These are phyloP conservation scores for Parapsyche elsis DNA, from an alignment of 1,140 invertebrate species.

Conservation along the genomic window DNA sequence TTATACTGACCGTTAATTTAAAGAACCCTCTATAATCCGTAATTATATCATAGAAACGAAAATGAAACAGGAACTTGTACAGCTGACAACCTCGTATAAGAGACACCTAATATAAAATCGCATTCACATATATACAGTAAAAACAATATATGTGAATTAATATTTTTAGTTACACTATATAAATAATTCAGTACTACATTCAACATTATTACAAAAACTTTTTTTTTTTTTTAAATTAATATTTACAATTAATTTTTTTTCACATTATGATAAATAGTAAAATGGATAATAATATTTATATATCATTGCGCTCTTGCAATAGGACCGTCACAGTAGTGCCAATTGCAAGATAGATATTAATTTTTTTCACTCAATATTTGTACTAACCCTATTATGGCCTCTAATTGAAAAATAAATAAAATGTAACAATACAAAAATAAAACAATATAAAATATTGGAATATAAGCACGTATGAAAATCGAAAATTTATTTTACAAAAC, in stretches of 20 bases:
- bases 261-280: neutral
- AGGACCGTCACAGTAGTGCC: neutral
- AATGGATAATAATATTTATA: neutral
- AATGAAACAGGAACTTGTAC: slow-evolving; percentile 12
- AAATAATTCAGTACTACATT: slow-evolving; percentile 1
- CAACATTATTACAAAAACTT: neutral
- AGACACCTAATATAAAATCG: slow-evolving; percentile 8
- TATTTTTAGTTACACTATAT: neutral
- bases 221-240: neutral
- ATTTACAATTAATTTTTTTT: neutral
- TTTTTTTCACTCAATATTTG: neutral
- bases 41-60: neutral
- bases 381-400: slow-evolving; percentile 26
- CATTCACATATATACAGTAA: neutral
- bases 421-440: neutral
- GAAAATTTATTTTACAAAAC: neutral
- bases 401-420: neutral
- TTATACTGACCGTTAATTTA: neutral
- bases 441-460: neutral
- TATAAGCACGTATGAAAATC: neutral
- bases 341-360: neutral
- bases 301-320: neutral
- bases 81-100: slow-evolving; percentile 3
- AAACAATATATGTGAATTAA: neutral
- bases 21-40: neutral